Conservation (phyloP, 1,140 invertebrate species). For the Pseudachorutes palmiensis region DNA sequence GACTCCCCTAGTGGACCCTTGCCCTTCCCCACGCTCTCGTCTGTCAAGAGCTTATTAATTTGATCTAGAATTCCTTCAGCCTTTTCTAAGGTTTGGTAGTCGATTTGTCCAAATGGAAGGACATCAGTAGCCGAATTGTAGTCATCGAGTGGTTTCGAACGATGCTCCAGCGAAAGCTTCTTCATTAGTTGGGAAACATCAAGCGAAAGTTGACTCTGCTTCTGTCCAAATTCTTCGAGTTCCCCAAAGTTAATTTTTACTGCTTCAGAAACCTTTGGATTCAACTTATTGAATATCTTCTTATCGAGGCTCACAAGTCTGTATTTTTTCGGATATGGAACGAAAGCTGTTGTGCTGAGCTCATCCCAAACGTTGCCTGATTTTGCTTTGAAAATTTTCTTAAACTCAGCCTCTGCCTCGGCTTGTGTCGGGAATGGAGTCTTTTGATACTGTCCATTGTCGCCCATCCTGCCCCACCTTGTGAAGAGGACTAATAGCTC, state of each 20-base stretch:
- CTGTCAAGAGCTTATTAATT: constrained; percentile 30
- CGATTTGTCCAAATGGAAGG: constrained; percentile 22
- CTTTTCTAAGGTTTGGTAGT: constrained; percentile 11
- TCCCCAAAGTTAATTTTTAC: background rate
- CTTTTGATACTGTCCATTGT: constrained; percentile 47
- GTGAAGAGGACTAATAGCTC: constrained; percentile 49
- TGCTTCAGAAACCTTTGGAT: constrained; percentile 30
- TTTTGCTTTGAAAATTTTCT: constrained; percentile 47
- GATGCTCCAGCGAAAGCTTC: too few species aligned
- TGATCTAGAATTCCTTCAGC: constrained; percentile 20
- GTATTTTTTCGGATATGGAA: constrained; percentile 44
- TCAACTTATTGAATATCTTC: background rate
- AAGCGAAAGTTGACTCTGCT: too few species aligned
- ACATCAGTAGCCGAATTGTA: too few species aligned
- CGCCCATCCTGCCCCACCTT: constrained; percentile 50
- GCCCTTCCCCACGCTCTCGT: background rate
- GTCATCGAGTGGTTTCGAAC: constrained; percentile 3
- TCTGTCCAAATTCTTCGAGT: background rate
- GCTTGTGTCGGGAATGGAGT: constrained; percentile 46
- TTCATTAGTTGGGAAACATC: too few species aligned
- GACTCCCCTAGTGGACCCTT: constrained; percentile 13
- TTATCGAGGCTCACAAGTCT: background rate
- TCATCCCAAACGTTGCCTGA: constrained; percentile 48
- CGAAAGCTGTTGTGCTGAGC: constrained; percentile 41
- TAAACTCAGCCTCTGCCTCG: constrained; percentile 48